Evolutionary conservation across 37 sponge, comb jelly and placozoan species (phyloP).

Genomic region (Geodia barretti): DNA sequence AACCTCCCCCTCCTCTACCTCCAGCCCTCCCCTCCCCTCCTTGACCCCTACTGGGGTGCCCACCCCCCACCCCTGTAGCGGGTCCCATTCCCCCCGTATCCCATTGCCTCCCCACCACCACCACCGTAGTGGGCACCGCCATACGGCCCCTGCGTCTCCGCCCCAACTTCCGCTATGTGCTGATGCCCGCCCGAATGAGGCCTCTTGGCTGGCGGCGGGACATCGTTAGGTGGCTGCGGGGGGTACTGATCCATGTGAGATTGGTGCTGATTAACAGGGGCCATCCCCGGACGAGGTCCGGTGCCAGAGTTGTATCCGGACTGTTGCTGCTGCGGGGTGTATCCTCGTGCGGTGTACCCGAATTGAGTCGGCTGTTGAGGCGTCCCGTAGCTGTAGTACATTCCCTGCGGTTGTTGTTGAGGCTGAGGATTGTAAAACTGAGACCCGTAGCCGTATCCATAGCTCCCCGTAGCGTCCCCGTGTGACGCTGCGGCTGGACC

Average conservation of each 20-base stretch:
- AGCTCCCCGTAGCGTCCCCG: neutral
- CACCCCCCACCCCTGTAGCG: neutral
- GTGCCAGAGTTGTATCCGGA: neutral
- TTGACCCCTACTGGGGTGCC: neutral
- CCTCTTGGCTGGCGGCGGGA: constrained; percentile 8
- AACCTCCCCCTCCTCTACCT: no score
- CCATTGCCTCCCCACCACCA: neutral
- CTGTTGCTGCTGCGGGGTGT: constrained; percentile 1
- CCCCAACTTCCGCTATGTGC: neutral
- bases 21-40: no score
- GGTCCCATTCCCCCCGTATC: neutral
- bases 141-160: no score
- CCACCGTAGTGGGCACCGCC: neutral
- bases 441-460: neutral
- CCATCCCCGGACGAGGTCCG: neutral
- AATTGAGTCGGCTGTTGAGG: neutral
- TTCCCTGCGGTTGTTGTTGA: neutral
- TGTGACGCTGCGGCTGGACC: neutral
- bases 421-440: neutral
- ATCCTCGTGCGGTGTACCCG: neutral
- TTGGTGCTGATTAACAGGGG: neutral
- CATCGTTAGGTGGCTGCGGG: neutral
- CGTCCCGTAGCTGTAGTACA: neutral
- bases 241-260: neutral
- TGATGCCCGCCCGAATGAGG: neutral